Conservation (phyloP, 2,888 invertebrate genomes). For the Chrysolina haemoptera region DNA sequence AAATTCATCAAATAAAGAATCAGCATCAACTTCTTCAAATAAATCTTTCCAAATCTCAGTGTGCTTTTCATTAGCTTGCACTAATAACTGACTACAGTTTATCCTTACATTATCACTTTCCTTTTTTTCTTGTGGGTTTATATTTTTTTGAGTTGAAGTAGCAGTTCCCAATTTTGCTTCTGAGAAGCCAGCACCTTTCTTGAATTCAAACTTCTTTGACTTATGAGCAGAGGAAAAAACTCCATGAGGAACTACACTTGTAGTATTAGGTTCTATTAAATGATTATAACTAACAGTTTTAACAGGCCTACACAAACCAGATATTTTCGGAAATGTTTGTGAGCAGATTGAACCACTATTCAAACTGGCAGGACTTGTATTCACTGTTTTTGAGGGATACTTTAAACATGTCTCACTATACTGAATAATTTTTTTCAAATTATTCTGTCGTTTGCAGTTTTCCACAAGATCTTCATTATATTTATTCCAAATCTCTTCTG, state of each 20-base stretch:
- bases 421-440: background rate
- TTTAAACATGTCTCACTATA: background rate
- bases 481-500: conserved; percentile 41
- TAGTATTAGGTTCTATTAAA: background rate
- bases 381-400: background rate
- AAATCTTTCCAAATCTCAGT: conserved; percentile 55
- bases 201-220: conserved; percentile 33
- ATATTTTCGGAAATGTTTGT: background rate
- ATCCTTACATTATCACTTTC: conserved; percentile 36
- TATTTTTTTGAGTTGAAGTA: background rate
- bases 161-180: background rate
- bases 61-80: conserved; percentile 52
- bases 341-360: background rate
- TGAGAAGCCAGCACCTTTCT: conserved; percentile 6
- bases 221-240: background rate
- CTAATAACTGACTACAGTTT: conserved; percentile 43
- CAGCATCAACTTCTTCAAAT: conserved; percentile 58
- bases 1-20: conserved; percentile 60
- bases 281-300: background rate
- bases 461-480: conserved; percentile 24
- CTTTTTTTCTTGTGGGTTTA: background rate
- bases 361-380: background rate
- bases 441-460: conserved; percentile 16
- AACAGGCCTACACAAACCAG: background rate
- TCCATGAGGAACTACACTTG: background rate